Evolutionary conservation across 2,888 invertebrate genomes (phyloP).

Genomic region (Celastrina argiolus): DNA sequence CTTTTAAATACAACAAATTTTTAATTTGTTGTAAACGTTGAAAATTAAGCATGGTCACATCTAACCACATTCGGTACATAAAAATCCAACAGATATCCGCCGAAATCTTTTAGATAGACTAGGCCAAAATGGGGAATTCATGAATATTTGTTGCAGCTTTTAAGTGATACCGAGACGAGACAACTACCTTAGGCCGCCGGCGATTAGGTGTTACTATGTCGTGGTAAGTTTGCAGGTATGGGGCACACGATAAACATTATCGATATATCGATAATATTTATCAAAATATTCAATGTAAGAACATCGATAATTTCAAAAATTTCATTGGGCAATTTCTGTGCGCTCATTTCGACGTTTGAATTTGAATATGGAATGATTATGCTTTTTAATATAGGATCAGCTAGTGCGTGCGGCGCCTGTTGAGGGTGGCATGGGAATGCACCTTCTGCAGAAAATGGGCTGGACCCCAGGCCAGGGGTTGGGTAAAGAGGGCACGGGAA

Average conservation of each 20-base stretch:
- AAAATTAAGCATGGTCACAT: too few relatives aligned
- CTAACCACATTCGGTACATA: too few relatives aligned
- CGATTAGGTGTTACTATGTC: slow-evolving; percentile 54
- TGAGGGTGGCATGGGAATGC: slow-evolving; percentile 97
- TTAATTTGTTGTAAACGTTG: too few relatives aligned
- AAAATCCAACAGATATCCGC: background rate
- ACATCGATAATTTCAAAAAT: slow-evolving; percentile 5
- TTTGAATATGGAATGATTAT: slow-evolving; percentile 21
- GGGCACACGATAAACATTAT: slow-evolving; percentile 27
- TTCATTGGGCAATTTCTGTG: background rate
- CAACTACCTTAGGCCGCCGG: slow-evolving; percentile 51
- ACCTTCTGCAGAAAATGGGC: slow-evolving; percentile 98
- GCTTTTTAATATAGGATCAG: slow-evolving; percentile 84
- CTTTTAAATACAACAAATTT: too few relatives aligned
- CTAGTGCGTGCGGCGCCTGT: slow-evolving; percentile 93
- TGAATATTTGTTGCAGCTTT: slow-evolving; percentile 77
- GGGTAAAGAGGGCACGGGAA: slow-evolving; percentile 96
- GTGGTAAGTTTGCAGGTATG: slow-evolving; percentile 60
- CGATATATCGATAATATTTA: slow-evolving; percentile 17
- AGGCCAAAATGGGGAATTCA: slow-evolving; percentile 67
- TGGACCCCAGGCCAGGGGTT: slow-evolving; percentile 98
- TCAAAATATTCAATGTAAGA: background rate
- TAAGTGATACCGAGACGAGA: slow-evolving; percentile 66
- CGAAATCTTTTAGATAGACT: slow-evolving; percentile 50
- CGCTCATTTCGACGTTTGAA: slow-evolving; percentile 11